Evolutionary conservation across 2,888 invertebrate species (phyloP), one percentile per base, ranked within the genome.

Genomic region (Eulithis prunata): DNA sequence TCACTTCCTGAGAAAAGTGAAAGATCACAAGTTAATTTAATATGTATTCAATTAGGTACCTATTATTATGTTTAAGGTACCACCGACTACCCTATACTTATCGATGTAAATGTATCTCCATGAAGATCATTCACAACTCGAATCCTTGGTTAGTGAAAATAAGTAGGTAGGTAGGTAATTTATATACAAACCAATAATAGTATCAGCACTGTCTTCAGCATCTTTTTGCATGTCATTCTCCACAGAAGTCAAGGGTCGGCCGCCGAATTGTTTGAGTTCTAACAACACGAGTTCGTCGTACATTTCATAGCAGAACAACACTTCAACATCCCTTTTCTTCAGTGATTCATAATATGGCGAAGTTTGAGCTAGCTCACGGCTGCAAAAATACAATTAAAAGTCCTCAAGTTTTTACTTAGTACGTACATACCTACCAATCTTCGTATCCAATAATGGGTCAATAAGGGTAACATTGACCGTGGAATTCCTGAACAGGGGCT

Each of bases 291-390:
- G 91, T 87, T 99, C 99, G 86, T 99, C 99, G 78, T 99, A 98
- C n/a, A 97, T 96, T 82, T 99, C 99, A 79, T 97, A 99, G 81
- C 99, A 98, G 90, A 98, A 99, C 12, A 99, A 88, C 0, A 99
- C 99, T 91, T 99, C 98, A 5, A 97, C 95, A 75, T 97, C 96
- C 58, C 96, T 96, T 81, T 96, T 96, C 83, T 97, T 97, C 13
- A 99, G 93, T 11, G 97, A 97, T 90, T 99, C 99, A 79, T 96
- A 98, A 85, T 99, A 99, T 0, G 99, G 99, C 0, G 99, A 99
- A 0, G 96, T 95, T 89, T 98, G 98, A 0, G 99, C 99, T 61
- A 99, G 92, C 67, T 95, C 95, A 36, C 99, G 98, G 84, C 98
- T 99, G 82, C 38, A 93, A 41, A 41, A 32, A 32, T 32, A 6